Percentiles rank a stretch among this genome's conserved stretches.
phyloP scores from a whole-genome alignment of 2,113 vertebrate species.

The Oncorhynchus gorbuscha region DNA sequence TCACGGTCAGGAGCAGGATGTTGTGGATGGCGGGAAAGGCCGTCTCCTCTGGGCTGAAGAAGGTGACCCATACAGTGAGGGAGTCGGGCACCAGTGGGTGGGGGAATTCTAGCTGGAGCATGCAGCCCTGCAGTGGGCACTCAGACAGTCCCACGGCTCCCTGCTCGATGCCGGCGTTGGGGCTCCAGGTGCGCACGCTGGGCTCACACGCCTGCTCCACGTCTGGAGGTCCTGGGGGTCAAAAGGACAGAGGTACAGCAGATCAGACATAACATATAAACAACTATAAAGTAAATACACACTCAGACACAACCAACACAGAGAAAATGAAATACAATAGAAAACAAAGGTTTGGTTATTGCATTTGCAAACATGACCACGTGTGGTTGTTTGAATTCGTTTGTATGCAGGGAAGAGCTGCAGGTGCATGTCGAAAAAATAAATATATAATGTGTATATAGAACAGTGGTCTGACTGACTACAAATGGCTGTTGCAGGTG shows the following conservation, averaged over 20 bases:
- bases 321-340: too few species aligned
- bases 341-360: too few species aligned
- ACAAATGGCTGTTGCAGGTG: too few species aligned
- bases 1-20: conserved; percentile 84
- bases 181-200: conserved; percentile 95
- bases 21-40: conserved; percentile 87
- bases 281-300: too few species aligned
- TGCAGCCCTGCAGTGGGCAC: conserved; percentile 88
- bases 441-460: background rate
- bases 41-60: conserved; percentile 86
- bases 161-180: conserved; percentile 84
- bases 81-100: conserved; percentile 87
- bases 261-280: background rate
- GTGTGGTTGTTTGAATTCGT: too few species aligned
- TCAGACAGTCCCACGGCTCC: conserved; percentile 79
- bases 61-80: conserved; percentile 94
- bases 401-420: too few species aligned
- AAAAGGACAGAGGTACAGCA: conserved; percentile 11
- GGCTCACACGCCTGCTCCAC: conserved; percentile 95
- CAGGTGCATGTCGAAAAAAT: too few species aligned
- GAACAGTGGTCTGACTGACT: background rate
- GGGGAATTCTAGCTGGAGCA: conserved; percentile 90
- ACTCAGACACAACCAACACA: too few species aligned
- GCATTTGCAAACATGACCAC: too few species aligned
- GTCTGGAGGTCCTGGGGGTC: conserved; percentile 88